Evolutionary conservation across 2,888 invertebrate genomes (phyloP), one percentile per base, ranked within the genome.

Genomic region (Cylloceria caligata): DNA sequence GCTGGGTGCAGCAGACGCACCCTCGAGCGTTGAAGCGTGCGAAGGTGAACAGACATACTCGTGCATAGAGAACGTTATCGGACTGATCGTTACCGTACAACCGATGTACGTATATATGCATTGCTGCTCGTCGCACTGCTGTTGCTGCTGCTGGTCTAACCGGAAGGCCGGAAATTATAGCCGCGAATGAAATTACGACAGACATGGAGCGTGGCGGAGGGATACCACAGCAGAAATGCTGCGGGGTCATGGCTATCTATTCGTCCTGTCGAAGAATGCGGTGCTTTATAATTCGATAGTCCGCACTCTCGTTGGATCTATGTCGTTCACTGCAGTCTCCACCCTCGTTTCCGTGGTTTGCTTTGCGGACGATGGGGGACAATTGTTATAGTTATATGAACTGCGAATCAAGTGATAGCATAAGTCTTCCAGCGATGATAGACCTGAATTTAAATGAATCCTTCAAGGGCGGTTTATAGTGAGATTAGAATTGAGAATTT

Each of bases 101-200:
- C 62, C 42, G 45, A 19, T 69, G 21, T 21, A 42, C 6, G 9
- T 67, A 39, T 36, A 19, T 67, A 45, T 72, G 39, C 13, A n/a
- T 13, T 6, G 47, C 52, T 13, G 30, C 27, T 39, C 60, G 52
- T 64, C 52, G 62, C 42, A 11, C 30, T 3, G 3, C 69, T 16
- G 65, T 24, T 80, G 75, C 24, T 62, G 74, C 45, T 68, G 49
- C 72, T 67, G 71, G 74, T 71, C 62, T 72, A 72, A 82, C 75
- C 79, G 82, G 82, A 82, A 82, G 71, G 60, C 82, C 82, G 82
- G 82, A 82, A 82, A 82, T 82, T 82, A 82, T 79, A 79, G 82
- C 75, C 71, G 60, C 79, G 82, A 82, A 82, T 82, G 79, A 75
- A 79, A 82, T 82, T 79, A 82, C 79, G 67, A 68, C 45, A 72